Base-by-base conservation (phyloP, 1,140 invertebrate species). In the Pachyrhynchus sulphureomaculatus region DNA sequence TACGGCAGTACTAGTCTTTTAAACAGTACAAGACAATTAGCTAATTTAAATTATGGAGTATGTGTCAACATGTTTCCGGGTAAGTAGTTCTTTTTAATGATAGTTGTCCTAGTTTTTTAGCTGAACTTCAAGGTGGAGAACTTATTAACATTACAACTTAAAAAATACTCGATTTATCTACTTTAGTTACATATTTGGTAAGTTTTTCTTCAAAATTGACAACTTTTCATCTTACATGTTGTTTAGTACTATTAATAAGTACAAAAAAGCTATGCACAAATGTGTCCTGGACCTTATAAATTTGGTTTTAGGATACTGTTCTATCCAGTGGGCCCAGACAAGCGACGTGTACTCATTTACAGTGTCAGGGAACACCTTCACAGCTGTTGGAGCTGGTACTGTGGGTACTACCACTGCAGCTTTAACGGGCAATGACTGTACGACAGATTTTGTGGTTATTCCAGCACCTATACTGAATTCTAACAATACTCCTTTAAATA, bases 31-130 rank as follows among this genome's bases (percentile, higher is more conserved):
- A 76, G 88, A 55, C 84, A 91, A 76, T 77, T 92, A 21, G 84
- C 81, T 1, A 87, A 88, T 70, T 77, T 88, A 49, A 86, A 87
- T 71, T 93, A 93, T 73, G 88, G 89, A 10, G 82, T 89, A 29
- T 91, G 88, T 68, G 79, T 90, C 21, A 78, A 82, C 68, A 86
- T 86, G 81, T 81, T 82, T 47, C 73, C 82, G 15, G 86, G 85
- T 62, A 37, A 47, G 29, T 24, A 18, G 2, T 29, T 9, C 4
- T 52, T 15, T 15, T 17, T 18, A 21, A n/a, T n/a, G 8, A 23
- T 9, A 12, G 9, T 18, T 45, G 9, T 5, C 10, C 12, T 12
- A 32, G 29, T 12, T 6, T 4, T 32, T 12, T 32, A 4, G 12
- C 5, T 32, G 5, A 32, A 6, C 29, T 32, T 4, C 29, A 6